A percentile compares a stretch with the other conserved stretches of the same genome.
These are phyloP conservation scores for Spodoptera frugiperda DNA, from an alignment of 1,140 invertebrate genomes.

Conservation along the genomic window DNA sequence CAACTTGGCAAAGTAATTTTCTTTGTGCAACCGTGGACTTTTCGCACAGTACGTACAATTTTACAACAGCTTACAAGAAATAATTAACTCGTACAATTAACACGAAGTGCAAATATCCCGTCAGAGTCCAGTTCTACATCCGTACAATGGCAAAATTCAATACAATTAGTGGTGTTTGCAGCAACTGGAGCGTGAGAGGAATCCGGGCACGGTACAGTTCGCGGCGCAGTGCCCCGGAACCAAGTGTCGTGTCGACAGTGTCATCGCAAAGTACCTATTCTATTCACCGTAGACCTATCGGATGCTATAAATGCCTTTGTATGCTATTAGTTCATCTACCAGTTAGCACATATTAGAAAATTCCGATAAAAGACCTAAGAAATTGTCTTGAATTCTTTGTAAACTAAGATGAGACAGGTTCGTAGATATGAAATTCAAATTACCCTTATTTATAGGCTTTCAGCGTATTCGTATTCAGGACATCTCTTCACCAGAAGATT, in stretches of 20 bases:
- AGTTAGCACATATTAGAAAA: no score
- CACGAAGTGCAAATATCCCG: background rate
- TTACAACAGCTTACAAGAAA: no score
- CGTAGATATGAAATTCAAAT: no score
- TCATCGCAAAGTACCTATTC: slow-evolving; percentile 59
- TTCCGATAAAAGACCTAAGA: no score
- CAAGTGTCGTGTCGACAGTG: slow-evolving; percentile 61
- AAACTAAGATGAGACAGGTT: no score
- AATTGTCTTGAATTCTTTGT: no score
- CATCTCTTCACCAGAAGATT: no score
- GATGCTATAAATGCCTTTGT: background rate
- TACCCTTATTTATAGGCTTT: no score
- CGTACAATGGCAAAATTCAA: slow-evolving; percentile 71
- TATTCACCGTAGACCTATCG: slow-evolving; percentile 45
- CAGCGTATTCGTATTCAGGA: no score
- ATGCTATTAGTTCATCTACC: background rate
- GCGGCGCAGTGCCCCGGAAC: slow-evolving; percentile 72
- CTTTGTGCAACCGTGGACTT: no score
- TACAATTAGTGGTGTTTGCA: slow-evolving; percentile 80
- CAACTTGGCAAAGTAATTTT: background rate
- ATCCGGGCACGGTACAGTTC: slow-evolving; percentile 75
- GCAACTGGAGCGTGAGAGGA: slow-evolving; percentile 84
- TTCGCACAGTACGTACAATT: no score
- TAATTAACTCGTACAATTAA: background rate
- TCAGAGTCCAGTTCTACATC: slow-evolving; percentile 54